These are phyloP conservation scores for Arrhamphus sclerolepis DNA, from an alignment of 2,797 vertebrate genomes.

Conservation along the genomic window DNA sequence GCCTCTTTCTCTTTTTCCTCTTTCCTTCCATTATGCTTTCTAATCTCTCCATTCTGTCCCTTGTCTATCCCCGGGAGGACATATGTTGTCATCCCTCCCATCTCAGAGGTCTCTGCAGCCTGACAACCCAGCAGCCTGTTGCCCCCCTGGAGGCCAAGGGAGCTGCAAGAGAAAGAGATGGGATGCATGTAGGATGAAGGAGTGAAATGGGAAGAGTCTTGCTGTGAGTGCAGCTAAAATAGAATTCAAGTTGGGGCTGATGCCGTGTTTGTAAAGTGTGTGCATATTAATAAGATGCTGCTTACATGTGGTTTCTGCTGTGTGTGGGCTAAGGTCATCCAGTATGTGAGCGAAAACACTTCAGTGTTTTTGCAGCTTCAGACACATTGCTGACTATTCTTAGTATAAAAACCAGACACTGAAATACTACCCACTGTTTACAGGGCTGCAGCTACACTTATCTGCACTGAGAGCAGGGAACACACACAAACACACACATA, in stretches of 20 bases:
- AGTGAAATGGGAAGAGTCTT: conserved; percentile 31
- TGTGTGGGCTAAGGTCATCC: conserved; percentile 38
- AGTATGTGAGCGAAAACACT: conserved; percentile 23
- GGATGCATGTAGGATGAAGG: conserved; percentile 28
- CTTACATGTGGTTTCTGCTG: conserved; percentile 10
- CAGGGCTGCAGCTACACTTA: conserved; percentile 52
- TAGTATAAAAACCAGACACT: conserved; percentile 52
- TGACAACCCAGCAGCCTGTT: conserved; percentile 68
- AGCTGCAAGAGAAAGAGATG: conserved; percentile 32
- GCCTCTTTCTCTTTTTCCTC: conserved; percentile 27
- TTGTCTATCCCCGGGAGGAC: conserved; percentile 44
- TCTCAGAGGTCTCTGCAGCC: conserved; percentile 65
- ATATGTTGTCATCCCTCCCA: conserved; percentile 60
- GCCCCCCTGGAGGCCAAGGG: conserved; percentile 47
- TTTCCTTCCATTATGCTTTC: conserved; percentile 28
- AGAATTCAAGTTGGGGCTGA: conserved; percentile 14
- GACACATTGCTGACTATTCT: conserved; percentile 62
- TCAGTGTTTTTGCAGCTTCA: conserved; percentile 32
- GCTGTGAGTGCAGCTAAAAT: conserved; percentile 16
- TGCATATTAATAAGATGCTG: conserved; percentile 18
- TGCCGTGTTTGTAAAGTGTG: background rate
- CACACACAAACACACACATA: conserved; percentile 4
- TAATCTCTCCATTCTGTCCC: conserved; percentile 38
- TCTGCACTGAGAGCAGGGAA: conserved; percentile 40
- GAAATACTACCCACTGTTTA: conserved; percentile 57